These are phyloP conservation scores for Trogon surrucura DNA, from an alignment of 2,113 vertebrate species.

Conservation along the genomic window DNA sequence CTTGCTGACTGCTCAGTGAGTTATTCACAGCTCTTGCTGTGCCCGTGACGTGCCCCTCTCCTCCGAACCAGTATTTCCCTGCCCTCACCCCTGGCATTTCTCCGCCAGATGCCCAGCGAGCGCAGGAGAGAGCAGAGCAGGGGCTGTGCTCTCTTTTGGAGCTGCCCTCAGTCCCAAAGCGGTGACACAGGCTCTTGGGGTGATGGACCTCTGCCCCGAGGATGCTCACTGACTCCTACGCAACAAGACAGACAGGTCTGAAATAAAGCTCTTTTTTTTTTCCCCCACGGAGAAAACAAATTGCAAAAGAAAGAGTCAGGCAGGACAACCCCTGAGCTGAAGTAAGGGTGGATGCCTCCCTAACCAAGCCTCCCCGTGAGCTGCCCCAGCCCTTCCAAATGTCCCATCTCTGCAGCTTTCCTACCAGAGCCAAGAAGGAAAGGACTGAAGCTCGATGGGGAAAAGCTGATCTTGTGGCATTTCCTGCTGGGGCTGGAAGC, in stretches of 20 bases:
- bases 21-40: background rate
- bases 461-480: background rate
- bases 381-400: background rate
- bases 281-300: background rate
- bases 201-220: background rate
- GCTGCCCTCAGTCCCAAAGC: background rate
- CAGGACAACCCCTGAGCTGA: background rate
- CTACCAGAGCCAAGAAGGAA: background rate
- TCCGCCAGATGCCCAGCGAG: accelerated
- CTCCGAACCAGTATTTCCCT: background rate
- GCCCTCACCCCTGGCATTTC: background rate
- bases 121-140: background rate
- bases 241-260: background rate
- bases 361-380: background rate
- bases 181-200: background rate
- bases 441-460: background rate
- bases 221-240: background rate
- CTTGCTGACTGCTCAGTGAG: background rate
- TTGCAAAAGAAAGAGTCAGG: background rate
- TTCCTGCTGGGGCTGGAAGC: background rate
- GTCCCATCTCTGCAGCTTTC: background rate
- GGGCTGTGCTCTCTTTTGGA: accelerated
- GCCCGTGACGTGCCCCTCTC: background rate
- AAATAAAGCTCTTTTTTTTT: background rate
- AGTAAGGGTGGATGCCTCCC: background rate